These are phyloP conservation scores for Drosophila burlai DNA, from an alignment of 1,140 invertebrate species.

Conservation along the genomic window DNA sequence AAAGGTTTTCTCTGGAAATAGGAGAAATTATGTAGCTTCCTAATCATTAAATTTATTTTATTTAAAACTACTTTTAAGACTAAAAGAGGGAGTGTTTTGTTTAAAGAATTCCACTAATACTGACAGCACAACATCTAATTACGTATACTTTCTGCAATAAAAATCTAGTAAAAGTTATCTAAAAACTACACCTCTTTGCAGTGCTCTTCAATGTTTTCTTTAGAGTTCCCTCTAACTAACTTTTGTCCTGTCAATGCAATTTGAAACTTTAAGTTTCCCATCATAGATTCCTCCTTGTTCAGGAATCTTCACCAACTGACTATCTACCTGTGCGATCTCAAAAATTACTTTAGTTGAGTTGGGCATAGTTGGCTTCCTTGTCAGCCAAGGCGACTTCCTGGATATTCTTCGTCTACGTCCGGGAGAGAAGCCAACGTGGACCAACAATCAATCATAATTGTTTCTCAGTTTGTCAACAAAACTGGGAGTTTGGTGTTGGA, in stretches of 20 bases:
- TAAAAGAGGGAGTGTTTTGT: not conserved
- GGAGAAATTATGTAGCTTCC: not conserved
- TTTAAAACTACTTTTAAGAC: not conserved
- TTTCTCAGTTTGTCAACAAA: conserved; percentile 80
- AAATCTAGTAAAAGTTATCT: not conserved
- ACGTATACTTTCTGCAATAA: not conserved
- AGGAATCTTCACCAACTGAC: conserved; percentile 16
- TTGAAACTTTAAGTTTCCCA: conserved; percentile 34
- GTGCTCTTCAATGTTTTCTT: not conserved
- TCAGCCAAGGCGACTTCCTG: conserved; percentile 33
- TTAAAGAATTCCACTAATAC: not conserved
- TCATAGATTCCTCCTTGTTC: conserved; percentile 17
- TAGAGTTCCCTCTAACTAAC: not conserved
- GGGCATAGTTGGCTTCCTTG: conserved; percentile 18
- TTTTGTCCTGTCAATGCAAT: conserved; percentile 11
- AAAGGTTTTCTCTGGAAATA: too few relatives aligned
- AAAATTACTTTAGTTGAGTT: conserved; percentile 25
- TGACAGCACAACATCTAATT: not conserved
- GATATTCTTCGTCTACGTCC: conserved; percentile 21
- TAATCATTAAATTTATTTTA: not conserved
- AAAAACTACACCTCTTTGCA: not conserved
- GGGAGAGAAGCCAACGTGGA: conserved; percentile 16
- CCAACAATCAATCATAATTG: conserved; percentile 80
- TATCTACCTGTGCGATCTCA: conserved; percentile 30
- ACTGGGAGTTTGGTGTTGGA: conserved; percentile 53